Evolutionary conservation across 1,140 invertebrate genomes (phyloP).

Genomic region (Achroia grisella): DNA sequence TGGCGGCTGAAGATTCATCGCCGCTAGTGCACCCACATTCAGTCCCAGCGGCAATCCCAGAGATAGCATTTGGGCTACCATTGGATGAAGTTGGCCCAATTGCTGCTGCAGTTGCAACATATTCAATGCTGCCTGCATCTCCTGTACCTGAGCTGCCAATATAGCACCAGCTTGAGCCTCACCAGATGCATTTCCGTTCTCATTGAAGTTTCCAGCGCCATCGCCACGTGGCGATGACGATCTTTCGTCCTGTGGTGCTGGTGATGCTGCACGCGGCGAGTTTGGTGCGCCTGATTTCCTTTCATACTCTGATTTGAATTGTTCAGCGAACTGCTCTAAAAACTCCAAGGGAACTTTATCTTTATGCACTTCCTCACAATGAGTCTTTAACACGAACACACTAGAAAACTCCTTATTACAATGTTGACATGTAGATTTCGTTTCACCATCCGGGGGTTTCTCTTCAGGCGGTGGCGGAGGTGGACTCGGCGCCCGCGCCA

Average conservation of each 20-base stretch:
- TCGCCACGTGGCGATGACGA: constrained; percentile 75
- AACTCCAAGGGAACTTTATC: constrained; percentile 91
- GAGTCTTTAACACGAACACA: constrained; percentile 95
- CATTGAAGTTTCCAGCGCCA: constrained; percentile 56
- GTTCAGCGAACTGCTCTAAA: constrained; percentile 93
- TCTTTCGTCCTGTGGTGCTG: constrained; percentile 55
- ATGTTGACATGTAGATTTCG: constrained; percentile 88
- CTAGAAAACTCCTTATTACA: constrained; percentile 96
- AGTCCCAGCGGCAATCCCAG: constrained; percentile 90
- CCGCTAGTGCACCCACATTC: constrained; percentile 87
- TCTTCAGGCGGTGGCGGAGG: constrained; percentile 76
- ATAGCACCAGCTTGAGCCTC: constrained; percentile 73
- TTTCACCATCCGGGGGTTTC: constrained; percentile 75
- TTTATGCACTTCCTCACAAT: constrained; percentile 96
- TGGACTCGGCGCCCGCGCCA: constrained; percentile 74
- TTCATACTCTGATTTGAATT: constrained; percentile 90
- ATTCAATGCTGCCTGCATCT: constrained; percentile 90
- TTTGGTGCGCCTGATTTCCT: constrained; percentile 84
- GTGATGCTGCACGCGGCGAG: constrained; percentile 76
- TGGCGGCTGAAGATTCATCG: constrained; percentile 91
- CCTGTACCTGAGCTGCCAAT: constrained; percentile 85
- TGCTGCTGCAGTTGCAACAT: constrained; percentile 92
- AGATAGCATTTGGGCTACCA: constrained; percentile 77
- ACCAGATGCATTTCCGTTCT: constrained; percentile 76
- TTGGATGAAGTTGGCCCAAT: constrained; percentile 84